Base-by-base conservation (phyloP, 1,140 invertebrate species). In the Drosophila takahashii region DNA sequence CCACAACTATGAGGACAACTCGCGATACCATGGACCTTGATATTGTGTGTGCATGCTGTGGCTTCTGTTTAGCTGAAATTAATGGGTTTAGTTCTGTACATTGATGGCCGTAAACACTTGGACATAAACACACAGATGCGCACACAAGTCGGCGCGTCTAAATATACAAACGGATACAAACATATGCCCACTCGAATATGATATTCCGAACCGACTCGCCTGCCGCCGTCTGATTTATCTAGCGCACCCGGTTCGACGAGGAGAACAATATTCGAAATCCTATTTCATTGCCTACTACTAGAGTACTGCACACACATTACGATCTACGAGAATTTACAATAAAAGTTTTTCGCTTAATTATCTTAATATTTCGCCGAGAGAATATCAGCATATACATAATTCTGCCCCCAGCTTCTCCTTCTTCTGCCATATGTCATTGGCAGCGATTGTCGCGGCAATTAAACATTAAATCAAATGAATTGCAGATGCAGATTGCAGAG, bases 401-500 rank as follows among this genome's bases (percentile, higher is more conserved):
- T 29, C 47, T 32, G 71, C 67, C 59, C 56, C 56, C 67, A 36
- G 48, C 52, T 60, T 52, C 39, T 59, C 34, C 37, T 39, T 67
- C 50, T 57, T 22, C 52, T 27, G 27, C 52, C 58, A 61, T 57
- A 29, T 57, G 56, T 42, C 67, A 65, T 56, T 81, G 84, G 77
- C 84, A 84, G 84, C 79, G 64, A 89, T 89, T 89, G 85, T 89
- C 73, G 85, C 77, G 80, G 80, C 84, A 89, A 89, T 89, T 89
- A 89, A 89, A 89, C 73, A 84, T 90, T 90, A 89, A 89, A 84
- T 89, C 79, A 89, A 89, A 89, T 84, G 77, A 89, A 79, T 80
- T 74, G 79, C 84, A 89, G 50, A 77, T 79, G 61, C 67, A 64
- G 51, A 65, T n/a, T n/a, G 50, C 42, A 50, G 51, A 10, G 26